A percentile compares a stretch with the other conserved stretches of the same genome.
Conservation (phyloP, 2,888 invertebrate species). For the Agonopterix alstromeriana region DNA sequence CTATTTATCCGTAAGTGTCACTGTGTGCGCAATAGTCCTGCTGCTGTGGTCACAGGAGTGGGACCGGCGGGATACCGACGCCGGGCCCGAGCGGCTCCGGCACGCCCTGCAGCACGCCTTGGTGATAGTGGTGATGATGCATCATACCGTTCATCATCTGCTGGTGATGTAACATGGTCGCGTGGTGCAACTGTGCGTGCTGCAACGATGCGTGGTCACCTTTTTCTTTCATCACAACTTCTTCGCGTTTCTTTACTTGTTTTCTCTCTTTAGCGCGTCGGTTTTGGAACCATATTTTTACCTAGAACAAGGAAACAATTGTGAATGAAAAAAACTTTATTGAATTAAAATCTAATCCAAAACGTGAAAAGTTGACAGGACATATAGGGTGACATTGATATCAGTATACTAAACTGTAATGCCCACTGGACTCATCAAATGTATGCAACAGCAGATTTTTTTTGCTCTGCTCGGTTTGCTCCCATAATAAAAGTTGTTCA, state of each 20-base stretch:
- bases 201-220: conserved; percentile 69
- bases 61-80: conserved; percentile 61
- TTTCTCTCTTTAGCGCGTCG: conserved; percentile 95
- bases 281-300: conserved; percentile 93
- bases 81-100: conserved; percentile 68
- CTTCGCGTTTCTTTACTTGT: conserved; percentile 89
- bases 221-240: conserved; percentile 80
- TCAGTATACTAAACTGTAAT: no score
- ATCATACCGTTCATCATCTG: conserved; percentile 75
- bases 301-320: conserved; percentile 45
- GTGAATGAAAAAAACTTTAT: no score
- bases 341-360: no score
- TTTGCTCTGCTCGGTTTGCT: no score
- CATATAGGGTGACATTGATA: no score
- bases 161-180: conserved; percentile 72
- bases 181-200: conserved; percentile 71
- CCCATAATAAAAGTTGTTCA: no score
- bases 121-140: conserved; percentile 72
- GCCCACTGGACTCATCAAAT: no score
- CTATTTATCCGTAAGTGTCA: conserved; percentile 36
- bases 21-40: conserved; percentile 46
- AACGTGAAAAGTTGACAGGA: no score
- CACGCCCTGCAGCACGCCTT: conserved; percentile 68
- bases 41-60: conserved; percentile 68
- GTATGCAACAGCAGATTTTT: no score